Evolutionary conservation across 2,888 invertebrate genomes (phyloP).

Genomic region (Drosophila picticornis): DNA sequence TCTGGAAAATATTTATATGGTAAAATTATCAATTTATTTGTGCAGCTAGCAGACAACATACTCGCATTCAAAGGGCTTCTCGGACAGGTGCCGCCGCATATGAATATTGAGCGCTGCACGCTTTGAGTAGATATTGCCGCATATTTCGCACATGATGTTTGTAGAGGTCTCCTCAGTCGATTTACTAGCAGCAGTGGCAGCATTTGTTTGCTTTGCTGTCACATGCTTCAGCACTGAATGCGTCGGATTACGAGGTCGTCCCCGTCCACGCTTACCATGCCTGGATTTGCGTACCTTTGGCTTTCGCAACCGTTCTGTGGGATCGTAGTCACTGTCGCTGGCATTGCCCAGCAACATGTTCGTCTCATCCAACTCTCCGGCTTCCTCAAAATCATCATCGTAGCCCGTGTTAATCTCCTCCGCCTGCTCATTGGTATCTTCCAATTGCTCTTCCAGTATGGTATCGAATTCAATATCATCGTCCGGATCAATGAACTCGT

Average conservation of each 20-base stretch:
- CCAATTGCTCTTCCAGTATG: slow-evolving; percentile 66
- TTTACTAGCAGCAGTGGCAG: slow-evolving; percentile 21
- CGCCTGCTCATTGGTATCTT: slow-evolving; percentile 54
- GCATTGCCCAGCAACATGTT: slow-evolving; percentile 48
- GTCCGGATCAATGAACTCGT: slow-evolving; percentile 79
- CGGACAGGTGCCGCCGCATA: slow-evolving; percentile 84
- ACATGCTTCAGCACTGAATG: slow-evolving; percentile 24
- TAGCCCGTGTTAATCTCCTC: slow-evolving; percentile 32
- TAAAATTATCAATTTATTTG: not conserved
- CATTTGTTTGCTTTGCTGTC: slow-evolving; percentile 10
- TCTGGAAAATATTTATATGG: slow-evolving; percentile 46
- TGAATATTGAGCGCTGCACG: slow-evolving; percentile 83
- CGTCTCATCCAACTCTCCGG: slow-evolving; percentile 47
- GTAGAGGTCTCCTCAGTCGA: slow-evolving; percentile 60
- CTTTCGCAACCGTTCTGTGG: slow-evolving; percentile 65
- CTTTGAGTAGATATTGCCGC: slow-evolving; percentile 84
- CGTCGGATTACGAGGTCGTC: slow-evolving; percentile 57
- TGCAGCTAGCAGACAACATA: slow-evolving; percentile 51
- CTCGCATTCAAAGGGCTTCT: slow-evolving; percentile 85
- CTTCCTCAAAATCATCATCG: slow-evolving; percentile 38
- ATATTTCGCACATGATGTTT: slow-evolving; percentile 84
- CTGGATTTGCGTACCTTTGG: slow-evolving; percentile 59
- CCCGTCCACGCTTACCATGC: slow-evolving; percentile 63
- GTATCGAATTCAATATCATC: slow-evolving; percentile 72
- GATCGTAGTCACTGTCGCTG: slow-evolving; percentile 74